Conservation (phyloP, 2,797 vertebrate species). For the Potorous gilbertii region DNA sequence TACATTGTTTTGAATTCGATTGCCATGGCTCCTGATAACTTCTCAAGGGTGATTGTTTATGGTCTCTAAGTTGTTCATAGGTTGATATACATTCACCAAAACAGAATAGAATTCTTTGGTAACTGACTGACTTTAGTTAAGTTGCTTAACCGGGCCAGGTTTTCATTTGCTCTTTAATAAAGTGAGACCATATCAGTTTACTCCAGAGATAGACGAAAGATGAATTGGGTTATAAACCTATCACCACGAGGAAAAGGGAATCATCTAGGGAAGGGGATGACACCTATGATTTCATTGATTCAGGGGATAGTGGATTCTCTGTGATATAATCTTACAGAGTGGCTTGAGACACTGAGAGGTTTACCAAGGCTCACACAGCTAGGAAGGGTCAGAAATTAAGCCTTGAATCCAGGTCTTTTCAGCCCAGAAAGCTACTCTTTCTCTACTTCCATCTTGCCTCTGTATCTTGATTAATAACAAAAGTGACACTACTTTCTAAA, state of each 20-base stretch:
- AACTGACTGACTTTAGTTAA: not conserved
- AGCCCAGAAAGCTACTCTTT: not conserved
- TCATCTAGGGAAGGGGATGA: not conserved
- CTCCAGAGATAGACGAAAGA: not conserved
- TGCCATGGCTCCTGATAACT: constrained; percentile 6
- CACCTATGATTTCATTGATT: not conserved
- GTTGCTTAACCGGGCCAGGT: not conserved
- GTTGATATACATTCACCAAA: not conserved
- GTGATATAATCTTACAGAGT: not conserved
- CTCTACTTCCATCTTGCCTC: not conserved
- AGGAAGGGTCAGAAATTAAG: not conserved
- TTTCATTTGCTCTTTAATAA: not conserved
- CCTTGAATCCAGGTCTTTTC: not conserved
- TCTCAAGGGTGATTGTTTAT: constrained; percentile 44
- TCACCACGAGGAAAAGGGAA: not conserved
- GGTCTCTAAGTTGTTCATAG: not conserved
- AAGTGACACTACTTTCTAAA: not conserved
- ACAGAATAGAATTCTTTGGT: not conserved
- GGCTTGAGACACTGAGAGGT: not conserved
- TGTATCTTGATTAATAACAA: constrained; percentile 19
- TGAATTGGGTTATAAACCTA: not conserved
- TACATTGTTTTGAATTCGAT: constrained; percentile 55
- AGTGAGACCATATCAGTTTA: not conserved
- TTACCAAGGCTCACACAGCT: not conserved
- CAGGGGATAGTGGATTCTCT: not conserved